Evolutionary conservation across 2,888 invertebrate genomes (phyloP).

Genomic region (Xestia c-nigrum): DNA sequence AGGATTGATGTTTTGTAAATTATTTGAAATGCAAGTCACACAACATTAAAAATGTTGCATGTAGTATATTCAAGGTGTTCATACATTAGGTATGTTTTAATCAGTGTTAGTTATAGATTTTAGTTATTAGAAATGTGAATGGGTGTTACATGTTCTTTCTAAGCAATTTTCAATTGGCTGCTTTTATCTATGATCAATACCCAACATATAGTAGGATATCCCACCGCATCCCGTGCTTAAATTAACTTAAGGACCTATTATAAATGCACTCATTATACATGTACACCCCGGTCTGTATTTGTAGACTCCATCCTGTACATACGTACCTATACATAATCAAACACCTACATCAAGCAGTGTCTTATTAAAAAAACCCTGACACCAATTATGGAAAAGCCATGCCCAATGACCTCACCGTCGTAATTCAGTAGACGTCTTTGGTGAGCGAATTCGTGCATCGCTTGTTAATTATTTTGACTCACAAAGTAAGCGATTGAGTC

Average conservation of each 20-base stretch:
- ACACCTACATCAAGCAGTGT: slow-evolving; percentile 21
- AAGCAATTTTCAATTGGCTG: background rate
- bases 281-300: slow-evolving; percentile 8
- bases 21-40: slow-evolving; percentile 1
- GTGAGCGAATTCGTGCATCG: slow-evolving; percentile 67
- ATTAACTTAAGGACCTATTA: background rate
- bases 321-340: background rate
- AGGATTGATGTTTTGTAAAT: background rate
- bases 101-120: slow-evolving; percentile 5
- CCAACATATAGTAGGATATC: no score
- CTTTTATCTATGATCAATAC: background rate
- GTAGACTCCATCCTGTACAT: slow-evolving; percentile 27
- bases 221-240: background rate
- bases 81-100: slow-evolving; percentile 7
- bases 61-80: background rate
- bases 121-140: background rate
- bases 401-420: slow-evolving; percentile 78
- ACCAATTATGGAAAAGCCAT: slow-evolving; percentile 75
- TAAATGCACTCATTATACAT: slow-evolving; percentile 4
- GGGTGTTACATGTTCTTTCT: background rate
- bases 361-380: slow-evolving; percentile 72
- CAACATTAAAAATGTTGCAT: slow-evolving; percentile 15
- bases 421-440: slow-evolving; percentile 71
- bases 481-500: slow-evolving; percentile 25
- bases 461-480: slow-evolving; percentile 61